Percentiles rank a stretch among this genome's conserved stretches.
phyloP scores from a whole-genome alignment of 2,888 invertebrate genomes.

The Agriopis aurantiaria region DNA sequence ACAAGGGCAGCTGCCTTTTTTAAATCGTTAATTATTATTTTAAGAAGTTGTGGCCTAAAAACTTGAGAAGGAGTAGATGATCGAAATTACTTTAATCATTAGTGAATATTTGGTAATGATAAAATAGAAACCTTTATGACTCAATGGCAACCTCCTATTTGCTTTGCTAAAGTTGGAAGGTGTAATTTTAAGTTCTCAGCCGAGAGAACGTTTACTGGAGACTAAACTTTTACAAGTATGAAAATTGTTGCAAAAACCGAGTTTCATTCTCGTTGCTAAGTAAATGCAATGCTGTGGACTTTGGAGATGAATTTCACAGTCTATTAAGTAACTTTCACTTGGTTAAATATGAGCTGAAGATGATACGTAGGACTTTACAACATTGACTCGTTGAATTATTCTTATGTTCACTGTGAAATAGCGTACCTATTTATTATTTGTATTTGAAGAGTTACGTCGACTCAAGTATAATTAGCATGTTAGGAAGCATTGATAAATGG shows the following conservation, averaged over 20 bases:
- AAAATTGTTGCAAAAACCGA: slow-evolving; percentile 75
- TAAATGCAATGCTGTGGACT: slow-evolving; percentile 50
- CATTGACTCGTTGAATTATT: neutral
- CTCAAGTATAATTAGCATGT: too few relatives aligned
- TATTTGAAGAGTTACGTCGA: too few relatives aligned
- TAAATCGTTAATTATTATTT: too few relatives aligned
- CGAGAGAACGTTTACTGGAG: slow-evolving; percentile 59
- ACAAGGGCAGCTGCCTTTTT: too few relatives aligned
- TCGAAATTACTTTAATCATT: too few relatives aligned
- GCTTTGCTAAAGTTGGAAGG: slow-evolving; percentile 53
- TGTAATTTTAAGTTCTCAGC: slow-evolving; percentile 66
- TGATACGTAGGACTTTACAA: neutral
- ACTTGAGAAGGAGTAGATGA: too few relatives aligned
- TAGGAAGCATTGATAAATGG: too few relatives aligned
- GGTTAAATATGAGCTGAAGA: slow-evolving; percentile 33
- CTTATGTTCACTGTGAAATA: too few relatives aligned
- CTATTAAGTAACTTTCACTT: slow-evolving; percentile 35
- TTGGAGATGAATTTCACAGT: slow-evolving; percentile 44
- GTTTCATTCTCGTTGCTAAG: slow-evolving; percentile 63
- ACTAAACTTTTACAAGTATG: slow-evolving; percentile 74
- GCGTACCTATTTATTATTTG: too few relatives aligned
- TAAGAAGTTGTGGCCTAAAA: too few relatives aligned
- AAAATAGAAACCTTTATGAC: neutral
- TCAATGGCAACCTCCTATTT: slow-evolving; percentile 10
- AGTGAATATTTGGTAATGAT: too few relatives aligned